phyloP scores from a whole-genome alignment of 2,797 vertebrate species.

The Pseudotriccus pelzelni region DNA sequence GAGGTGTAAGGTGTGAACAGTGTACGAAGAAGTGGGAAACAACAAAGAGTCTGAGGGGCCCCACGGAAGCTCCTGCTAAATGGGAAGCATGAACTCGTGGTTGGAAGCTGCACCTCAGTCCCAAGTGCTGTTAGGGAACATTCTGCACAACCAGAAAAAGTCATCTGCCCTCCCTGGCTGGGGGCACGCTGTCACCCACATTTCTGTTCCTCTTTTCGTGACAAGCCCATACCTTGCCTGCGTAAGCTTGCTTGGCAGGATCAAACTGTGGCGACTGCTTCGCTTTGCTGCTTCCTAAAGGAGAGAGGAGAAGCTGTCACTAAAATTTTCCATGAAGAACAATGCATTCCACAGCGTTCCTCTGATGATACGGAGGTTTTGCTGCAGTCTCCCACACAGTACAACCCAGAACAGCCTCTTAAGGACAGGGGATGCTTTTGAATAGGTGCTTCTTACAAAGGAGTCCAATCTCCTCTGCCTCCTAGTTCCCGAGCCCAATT shows the following conservation, averaged over 20 bases:
- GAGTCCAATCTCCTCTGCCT: background rate
- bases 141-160: background rate
- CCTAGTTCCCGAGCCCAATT: background rate
- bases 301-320: background rate
- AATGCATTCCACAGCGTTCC: background rate
- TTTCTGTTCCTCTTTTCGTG: background rate
- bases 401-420: background rate
- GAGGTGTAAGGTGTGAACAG: background rate
- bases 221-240: slow-evolving; percentile 69
- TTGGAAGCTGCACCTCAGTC: background rate
- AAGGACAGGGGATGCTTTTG: background rate
- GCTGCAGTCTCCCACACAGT: background rate
- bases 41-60: background rate
- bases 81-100: background rate
- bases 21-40: background rate
- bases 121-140: background rate
- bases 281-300: slow-evolving; percentile 77
- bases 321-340: background rate
- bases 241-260: slow-evolving; percentile 78
- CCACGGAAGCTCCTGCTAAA: background rate
- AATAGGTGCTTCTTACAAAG: background rate
- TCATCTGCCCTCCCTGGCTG: background rate
- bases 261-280: slow-evolving; percentile 87
- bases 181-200: fast-evolving
- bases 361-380: background rate